phyloP scores from a whole-genome alignment of 2,113 vertebrate genomes.

The Rhinichthys klamathensis region DNA sequence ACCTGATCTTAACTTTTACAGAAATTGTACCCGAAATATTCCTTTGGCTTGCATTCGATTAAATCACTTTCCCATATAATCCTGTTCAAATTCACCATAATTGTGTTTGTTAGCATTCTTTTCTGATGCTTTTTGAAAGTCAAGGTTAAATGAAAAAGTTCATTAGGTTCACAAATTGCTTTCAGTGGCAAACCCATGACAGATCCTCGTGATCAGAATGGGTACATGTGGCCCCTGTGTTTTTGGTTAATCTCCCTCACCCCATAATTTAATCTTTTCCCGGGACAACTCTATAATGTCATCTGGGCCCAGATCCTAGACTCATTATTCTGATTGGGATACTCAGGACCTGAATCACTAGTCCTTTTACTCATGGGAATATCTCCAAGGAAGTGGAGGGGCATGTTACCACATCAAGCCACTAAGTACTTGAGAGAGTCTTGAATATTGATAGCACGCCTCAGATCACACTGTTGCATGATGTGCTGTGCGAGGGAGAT shows the following conservation, averaged over 20 bases:
- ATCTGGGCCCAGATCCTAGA: slow-evolving; percentile 27
- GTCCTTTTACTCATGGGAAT: slow-evolving; percentile 4
- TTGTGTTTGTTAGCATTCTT: not conserved
- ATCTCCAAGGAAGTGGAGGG: slow-evolving; percentile 15
- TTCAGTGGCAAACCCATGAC: slow-evolving; percentile 44
- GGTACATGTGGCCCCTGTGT: slow-evolving; percentile 38
- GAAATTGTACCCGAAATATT: not conserved
- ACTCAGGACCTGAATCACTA: slow-evolving; percentile 1
- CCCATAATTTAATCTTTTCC: slow-evolving; percentile 47
- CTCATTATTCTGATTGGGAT: slow-evolving; percentile 34
- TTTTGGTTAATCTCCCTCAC: slow-evolving; percentile 39
- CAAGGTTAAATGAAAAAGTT: not conserved
- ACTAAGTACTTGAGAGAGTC: slow-evolving; percentile 5
- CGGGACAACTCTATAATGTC: slow-evolving; percentile 49
- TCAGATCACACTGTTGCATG: slow-evolving; percentile 30
- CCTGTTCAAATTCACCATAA: not conserved
- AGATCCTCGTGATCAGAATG: slow-evolving; percentile 41
- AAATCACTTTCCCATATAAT: not conserved
- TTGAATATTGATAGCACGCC: slow-evolving; percentile 28
- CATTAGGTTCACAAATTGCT: slow-evolving; percentile 34
- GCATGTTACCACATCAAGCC: slow-evolving; percentile 23
- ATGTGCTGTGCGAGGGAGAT: slow-evolving; percentile 26
- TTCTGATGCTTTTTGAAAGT: slow-evolving; percentile 27
- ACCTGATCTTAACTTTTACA: not conserved
- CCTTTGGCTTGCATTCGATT: not conserved